Evolutionary conservation across 2,113 vertebrate species (phyloP).

Genomic region (Jaculus jaculus): DNA sequence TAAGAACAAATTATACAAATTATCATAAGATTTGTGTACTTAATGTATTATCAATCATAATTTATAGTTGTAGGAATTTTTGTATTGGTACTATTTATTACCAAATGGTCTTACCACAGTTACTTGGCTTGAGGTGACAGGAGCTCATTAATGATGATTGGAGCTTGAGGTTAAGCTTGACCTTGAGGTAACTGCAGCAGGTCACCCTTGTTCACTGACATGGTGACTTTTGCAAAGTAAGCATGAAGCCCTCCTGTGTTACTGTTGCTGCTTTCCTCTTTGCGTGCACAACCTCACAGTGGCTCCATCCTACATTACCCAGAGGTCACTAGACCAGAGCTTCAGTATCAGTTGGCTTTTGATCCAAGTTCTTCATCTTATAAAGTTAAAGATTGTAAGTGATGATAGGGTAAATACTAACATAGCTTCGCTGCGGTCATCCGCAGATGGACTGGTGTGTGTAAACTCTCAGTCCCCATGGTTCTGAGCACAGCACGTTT

Average conservation of each 20-base stretch:
- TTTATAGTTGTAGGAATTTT: not conserved
- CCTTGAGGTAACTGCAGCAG: not conserved
- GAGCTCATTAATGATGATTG: not conserved
- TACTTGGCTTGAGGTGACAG: not conserved
- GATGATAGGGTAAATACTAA: not conserved
- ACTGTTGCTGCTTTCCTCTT: not conserved
- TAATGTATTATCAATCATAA: not conserved
- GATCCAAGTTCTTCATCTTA: not conserved
- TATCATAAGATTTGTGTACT: not conserved
- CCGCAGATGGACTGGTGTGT: not conserved
- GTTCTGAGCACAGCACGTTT: not conserved
- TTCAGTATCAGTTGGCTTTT: not conserved
- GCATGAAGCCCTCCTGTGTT: not conserved
- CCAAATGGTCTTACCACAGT: not conserved
- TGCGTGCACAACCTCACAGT: not conserved
- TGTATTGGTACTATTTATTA: not conserved
- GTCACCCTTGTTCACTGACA: not conserved
- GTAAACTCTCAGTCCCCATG: not conserved
- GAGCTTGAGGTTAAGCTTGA: not conserved
- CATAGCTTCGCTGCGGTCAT: not conserved
- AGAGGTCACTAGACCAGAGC: not conserved
- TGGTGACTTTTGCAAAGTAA: not conserved
- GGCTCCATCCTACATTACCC: not conserved
- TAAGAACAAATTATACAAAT: not conserved
- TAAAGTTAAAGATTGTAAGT: not conserved